Evolutionary conservation across 2,113 vertebrate species (phyloP).

Genomic region (Cyanoliseus patagonus): DNA sequence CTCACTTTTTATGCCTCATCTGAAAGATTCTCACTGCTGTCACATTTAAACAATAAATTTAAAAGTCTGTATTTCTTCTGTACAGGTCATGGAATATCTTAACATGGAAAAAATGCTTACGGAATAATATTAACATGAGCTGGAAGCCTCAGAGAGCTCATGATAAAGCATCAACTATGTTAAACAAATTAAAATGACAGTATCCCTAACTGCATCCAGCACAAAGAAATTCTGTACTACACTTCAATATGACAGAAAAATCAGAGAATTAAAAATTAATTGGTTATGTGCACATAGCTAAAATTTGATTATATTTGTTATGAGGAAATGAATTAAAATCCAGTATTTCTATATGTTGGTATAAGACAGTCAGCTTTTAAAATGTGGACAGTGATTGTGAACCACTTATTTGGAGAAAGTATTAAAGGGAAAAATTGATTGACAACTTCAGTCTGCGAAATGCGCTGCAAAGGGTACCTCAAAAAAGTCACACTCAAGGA

Average conservation of each 20-base stretch:
- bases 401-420: not conserved
- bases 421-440: not conserved
- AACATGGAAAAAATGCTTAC: slow-evolving; percentile 16
- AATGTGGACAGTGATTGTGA: not conserved
- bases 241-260: not conserved
- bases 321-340: not conserved
- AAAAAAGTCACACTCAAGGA: not conserved
- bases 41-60: not conserved
- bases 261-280: not conserved
- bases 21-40: not conserved
- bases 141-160: not conserved
- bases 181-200: not conserved
- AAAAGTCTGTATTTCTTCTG: not conserved
- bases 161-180: not conserved
- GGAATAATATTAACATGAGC: not conserved
- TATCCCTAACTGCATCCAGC: not conserved
- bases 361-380: not conserved
- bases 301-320: not conserved
- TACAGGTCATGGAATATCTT: not conserved
- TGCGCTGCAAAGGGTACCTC: not conserved
- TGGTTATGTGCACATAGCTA: not conserved
- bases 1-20: not conserved
- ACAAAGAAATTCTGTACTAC: not conserved
- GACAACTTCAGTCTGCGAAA: not conserved
- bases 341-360: not conserved